Conservation (phyloP, 1,140 invertebrate species). For the Sinonovacula constricta region DNA sequence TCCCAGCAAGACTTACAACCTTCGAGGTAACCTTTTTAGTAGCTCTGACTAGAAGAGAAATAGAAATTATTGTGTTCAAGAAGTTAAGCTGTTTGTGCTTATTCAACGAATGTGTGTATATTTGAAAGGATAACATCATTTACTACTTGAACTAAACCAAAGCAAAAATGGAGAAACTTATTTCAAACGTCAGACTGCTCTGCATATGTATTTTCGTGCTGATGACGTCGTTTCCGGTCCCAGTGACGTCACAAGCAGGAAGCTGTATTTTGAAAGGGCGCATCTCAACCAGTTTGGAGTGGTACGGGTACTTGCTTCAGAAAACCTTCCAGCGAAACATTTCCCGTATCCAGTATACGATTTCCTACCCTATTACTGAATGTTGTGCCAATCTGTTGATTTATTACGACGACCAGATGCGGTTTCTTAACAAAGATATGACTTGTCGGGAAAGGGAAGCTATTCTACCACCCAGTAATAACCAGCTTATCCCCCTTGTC, state of each 20-base stretch:
- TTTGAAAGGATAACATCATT: no score
- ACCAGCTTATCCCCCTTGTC: conserved; percentile 72
- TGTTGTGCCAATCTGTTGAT: conserved; percentile 72
- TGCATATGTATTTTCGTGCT: conserved; percentile 19
- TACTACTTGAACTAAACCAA: no score
- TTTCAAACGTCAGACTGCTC: not conserved
- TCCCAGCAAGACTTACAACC: no score
- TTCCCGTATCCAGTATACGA: conserved; percentile 71
- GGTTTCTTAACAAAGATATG: conserved; percentile 67
- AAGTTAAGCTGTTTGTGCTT: not conserved
- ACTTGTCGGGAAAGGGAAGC: conserved; percentile 64
- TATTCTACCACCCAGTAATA: conserved; percentile 66
- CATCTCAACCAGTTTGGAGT: conserved; percentile 59
- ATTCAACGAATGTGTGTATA: not conserved
- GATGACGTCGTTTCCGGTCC: no score
- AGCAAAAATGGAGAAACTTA: not conserved
- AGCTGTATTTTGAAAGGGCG: conserved; percentile 62
- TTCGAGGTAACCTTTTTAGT: no score
- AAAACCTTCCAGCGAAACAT: conserved; percentile 69
- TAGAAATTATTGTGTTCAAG: no score
- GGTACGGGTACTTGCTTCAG: conserved; percentile 73
- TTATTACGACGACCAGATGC: conserved; percentile 74
- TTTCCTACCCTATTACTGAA: conserved; percentile 71
- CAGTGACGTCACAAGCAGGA: conserved; percentile 8
- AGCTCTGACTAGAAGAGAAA: no score